These are phyloP conservation scores for Anoplolepis gracilipes DNA, from an alignment of 1,140 invertebrate species.

Conservation along the genomic window DNA sequence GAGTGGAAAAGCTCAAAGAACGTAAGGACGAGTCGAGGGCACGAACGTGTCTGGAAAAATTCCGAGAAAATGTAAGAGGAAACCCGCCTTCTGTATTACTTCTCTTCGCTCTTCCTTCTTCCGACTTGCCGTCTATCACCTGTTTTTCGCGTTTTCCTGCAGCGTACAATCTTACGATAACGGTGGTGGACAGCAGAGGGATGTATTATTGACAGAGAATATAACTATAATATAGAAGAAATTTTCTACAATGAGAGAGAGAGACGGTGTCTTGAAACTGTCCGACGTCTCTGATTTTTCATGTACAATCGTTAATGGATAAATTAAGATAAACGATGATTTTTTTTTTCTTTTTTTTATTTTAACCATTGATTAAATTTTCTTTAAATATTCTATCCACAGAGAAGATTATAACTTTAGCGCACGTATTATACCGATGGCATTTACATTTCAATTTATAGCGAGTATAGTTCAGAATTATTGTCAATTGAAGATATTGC, in stretches of 20 bases:
- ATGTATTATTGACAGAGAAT: neutral
- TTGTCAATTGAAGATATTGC: conserved; percentile 6
- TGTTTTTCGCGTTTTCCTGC: conserved; percentile 26
- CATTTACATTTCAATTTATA: conserved; percentile 54
- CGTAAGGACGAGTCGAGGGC: conserved; percentile 47
- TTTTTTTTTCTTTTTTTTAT: neutral
- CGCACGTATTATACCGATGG: conserved; percentile 1
- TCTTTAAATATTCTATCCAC: conserved; percentile 34
- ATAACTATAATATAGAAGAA: conserved; percentile 5
- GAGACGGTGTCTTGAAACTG: neutral
- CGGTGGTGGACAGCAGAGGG: neutral
- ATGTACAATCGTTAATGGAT: neutral
- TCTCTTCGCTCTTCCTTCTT: conserved; percentile 6
- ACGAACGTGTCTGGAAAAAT: conserved; percentile 74
- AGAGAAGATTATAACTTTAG: neutral
- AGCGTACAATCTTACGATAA: neutral
- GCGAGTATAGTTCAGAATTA: conserved; percentile 1
- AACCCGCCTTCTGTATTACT: conserved; percentile 39
- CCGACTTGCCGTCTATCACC: conserved; percentile 44
- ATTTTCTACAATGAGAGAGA: neutral
- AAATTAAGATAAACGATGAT: neutral
- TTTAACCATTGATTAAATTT: neutral
- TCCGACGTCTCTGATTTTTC: neutral
- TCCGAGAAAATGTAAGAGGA: conserved; percentile 62
- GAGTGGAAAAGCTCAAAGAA: conserved; percentile 69